Base-by-base conservation (phyloP, 2,888 invertebrate species). In the Hydraecia micacea region DNA sequence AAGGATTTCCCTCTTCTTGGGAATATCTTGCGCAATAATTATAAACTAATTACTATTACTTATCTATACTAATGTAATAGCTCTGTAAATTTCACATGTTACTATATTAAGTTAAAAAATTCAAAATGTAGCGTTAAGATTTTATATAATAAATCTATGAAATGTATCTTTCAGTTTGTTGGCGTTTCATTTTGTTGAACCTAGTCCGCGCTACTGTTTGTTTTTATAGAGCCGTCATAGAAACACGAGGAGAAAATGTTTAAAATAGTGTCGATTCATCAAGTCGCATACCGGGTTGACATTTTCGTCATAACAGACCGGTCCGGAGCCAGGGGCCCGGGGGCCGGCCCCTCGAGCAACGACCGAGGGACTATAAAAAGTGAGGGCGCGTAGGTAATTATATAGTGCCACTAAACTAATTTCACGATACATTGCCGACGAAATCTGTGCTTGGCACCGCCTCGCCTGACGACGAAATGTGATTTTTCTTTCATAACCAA, bases 341-440 rank as follows among this genome's bases (percentile, higher is more conserved):
- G 90, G 92, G 90, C 90, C 86, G 78, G 85, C 86, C 88, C 89
- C 86, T 84, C 89, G 80, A 79, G 83, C 89, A 79, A 73, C 90
- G 89, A 86, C 88, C 89, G 90, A 91, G 94, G 94, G 94, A 91
- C 94, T 91, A 95, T 96, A 96, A 96, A 96, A 96, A 96, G 93
- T 93, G 92, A 93, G 96, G 95, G 95, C 93, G 93, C 95, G 95
- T 97, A n/a, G n/a, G n/a, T n/a, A 97, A 97, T 97, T 97, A 97
- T 96, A 97, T 96, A 96, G 96, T 96, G 95, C 95, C 95, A 96
- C 95, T 96, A 97, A 97, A 96, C 97, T 97, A 96, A 97, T 97
- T 97, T 97, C 96, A 97, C 96, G 97, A 96, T 96, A 97, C 96
- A 96, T 96, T 96, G 97, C 95, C 96, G 93, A 93, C 95, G 94